phyloP scores from a whole-genome alignment of 2,797 vertebrate species.

The Sardinella longiceps region DNA sequence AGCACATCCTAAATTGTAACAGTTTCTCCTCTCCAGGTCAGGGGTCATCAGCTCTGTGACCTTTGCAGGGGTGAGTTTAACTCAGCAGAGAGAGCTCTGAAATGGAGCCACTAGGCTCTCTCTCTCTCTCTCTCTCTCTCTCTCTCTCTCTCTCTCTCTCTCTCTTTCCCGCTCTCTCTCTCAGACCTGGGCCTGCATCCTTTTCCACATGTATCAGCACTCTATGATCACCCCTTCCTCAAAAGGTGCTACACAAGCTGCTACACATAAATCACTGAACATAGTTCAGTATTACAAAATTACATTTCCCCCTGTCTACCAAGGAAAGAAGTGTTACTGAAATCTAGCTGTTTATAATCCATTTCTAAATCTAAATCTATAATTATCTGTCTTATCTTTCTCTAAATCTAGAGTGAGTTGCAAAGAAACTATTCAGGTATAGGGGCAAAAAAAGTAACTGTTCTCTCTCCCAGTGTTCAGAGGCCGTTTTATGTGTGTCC shows the following conservation, averaged over 20 bases:
- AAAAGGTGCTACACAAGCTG: too few relatives aligned
- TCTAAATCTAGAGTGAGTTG: background rate
- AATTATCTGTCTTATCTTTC: too few relatives aligned
- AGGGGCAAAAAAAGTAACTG: background rate
- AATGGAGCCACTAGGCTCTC: background rate
- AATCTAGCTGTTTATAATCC: too few relatives aligned
- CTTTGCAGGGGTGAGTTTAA: constrained; percentile 74
- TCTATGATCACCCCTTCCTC: too few relatives aligned
- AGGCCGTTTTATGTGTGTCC: background rate
- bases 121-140: too few relatives aligned
- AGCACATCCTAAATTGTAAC: constrained; percentile 90
- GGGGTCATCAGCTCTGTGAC: constrained; percentile 85
- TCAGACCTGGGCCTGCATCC: too few relatives aligned
- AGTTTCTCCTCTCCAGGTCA: constrained; percentile 91
- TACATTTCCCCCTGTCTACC: background rate
- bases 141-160: too few relatives aligned
- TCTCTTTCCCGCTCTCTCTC: too few relatives aligned
- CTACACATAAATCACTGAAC: background rate
- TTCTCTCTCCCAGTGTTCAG: too few relatives aligned
- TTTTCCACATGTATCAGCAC: too few relatives aligned
- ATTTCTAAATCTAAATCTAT: too few relatives aligned
- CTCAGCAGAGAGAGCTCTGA: background rate
- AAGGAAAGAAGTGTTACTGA: background rate
- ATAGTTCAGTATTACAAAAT: too few relatives aligned
- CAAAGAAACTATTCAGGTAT: background rate